Evolutionary conservation across 2,888 invertebrate genomes (phyloP), one percentile per base, ranked within the genome.

Genomic region (Cyaniris semiargus): DNA sequence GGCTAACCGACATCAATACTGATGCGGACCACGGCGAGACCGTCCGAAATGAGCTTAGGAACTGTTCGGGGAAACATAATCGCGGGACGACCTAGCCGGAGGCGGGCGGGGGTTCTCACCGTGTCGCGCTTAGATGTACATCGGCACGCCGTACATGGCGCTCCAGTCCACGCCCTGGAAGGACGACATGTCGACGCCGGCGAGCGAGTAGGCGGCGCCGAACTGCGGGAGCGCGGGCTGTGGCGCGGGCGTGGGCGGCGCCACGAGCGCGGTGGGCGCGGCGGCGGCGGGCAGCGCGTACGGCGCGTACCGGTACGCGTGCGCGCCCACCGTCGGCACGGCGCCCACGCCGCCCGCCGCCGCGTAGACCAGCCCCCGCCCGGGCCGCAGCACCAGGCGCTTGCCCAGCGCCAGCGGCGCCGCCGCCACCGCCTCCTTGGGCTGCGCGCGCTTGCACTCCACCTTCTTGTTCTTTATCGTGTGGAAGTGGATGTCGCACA

Each of bases 401-500:
- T 97, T 96, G 81, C 80, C 97, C 94, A 80, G 96, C 95, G 93
- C 98, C 95, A 83, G 95, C 91, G 93, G 97, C 88, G 85, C 90
- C 94, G 95, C 90, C 95, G 95, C 83, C 0, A 98, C 97, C 0
- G 97, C 97, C 86, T 98, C 98, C 88, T 98, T 98, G 34, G 98
- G 98, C 93, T 98, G 98, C 1, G 98, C 98, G 88, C 98, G 97
- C 92, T 98, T 98, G 90, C 98, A 98, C 90, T 98, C 98, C 72
- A 95, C 93, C 91, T 98, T 98, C 90, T 98, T 98, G 88, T 97
- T 98, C 92, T 98, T 98, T 84, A 98, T 97, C 78, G 97, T 98
- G 90, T 98, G 98, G 90, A 97, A 98, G 90, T 98, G 98, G 75
- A 98, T 98, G 86, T 98, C 98, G 93, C 98, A 98, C n/a, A 98